Evolutionary conservation across 1,140 invertebrate genomes (phyloP).

Genomic region (Eubasilissa regina): DNA sequence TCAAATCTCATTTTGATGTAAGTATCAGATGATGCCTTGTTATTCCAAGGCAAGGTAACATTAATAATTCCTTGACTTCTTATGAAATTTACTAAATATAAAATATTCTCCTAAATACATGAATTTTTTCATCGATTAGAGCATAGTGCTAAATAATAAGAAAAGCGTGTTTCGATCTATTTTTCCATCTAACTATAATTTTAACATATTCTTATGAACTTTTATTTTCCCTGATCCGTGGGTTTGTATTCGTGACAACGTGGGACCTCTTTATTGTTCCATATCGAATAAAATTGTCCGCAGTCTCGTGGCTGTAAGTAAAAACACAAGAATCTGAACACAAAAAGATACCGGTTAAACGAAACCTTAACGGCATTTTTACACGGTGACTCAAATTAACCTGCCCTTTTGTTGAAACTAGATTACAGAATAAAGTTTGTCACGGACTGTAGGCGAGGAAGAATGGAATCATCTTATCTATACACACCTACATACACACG

Average conservation of each 20-base stretch:
- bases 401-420: background rate
- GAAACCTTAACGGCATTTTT: background rate
- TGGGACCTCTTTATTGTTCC: slow-evolving; percentile 34
- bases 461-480: slow-evolving; percentile 54
- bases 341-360: background rate
- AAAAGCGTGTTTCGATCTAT: background rate
- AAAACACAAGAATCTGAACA: background rate
- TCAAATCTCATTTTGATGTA: no score
- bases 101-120: no score
- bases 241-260: slow-evolving; percentile 37
- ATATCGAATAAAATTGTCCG: background rate
- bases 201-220: background rate
- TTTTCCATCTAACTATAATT: background rate
- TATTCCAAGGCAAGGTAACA: no score
- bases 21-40: no score
- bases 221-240: slow-evolving; percentile 7
- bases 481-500: slow-evolving; percentile 31
- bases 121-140: no score
- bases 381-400: background rate
- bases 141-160: background rate
- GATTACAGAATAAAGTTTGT: background rate
- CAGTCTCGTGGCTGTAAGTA: background rate
- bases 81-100: no score
- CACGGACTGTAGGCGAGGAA: slow-evolving; percentile 51
- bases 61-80: no score